These are phyloP conservation scores for Zoanthus solanderi DNA, from an alignment of 92 coral and sea anemone species.

Conservation along the genomic window DNA sequence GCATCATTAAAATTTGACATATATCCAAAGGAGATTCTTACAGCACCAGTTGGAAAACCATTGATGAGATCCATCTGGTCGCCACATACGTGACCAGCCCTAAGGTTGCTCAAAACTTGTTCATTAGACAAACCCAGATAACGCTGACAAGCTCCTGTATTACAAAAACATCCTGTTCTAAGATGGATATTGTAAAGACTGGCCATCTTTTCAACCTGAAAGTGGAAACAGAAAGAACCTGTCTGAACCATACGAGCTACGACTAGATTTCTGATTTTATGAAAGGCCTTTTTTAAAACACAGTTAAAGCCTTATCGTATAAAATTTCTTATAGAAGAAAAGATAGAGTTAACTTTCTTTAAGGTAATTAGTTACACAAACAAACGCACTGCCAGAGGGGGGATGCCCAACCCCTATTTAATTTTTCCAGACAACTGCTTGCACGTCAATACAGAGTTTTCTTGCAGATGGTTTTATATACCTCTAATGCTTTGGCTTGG, in stretches of 20 bases:
- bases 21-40: conserved; percentile 98
- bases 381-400: no score
- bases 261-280: no score
- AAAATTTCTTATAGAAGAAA: no score
- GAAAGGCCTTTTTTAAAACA: no score
- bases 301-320: no score
- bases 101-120: conserved; percentile 74
- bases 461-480: no score
- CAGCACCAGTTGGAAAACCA: conserved; percentile 95
- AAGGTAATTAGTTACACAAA: no score
- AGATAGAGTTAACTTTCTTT: no score
- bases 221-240: neutral
- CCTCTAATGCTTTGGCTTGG: no score
- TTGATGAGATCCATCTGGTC: conserved; percentile 89
- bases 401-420: no score
- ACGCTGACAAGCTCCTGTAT: conserved; percentile 92
- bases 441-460: no score
- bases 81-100: conserved; percentile 98
- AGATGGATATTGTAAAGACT: conserved; percentile 86
- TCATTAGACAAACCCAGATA: conserved; percentile 76
- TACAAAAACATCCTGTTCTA: conserved; percentile 99
- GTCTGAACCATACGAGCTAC: neutral
- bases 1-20: conserved; percentile 96
- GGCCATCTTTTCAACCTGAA: conserved; percentile 93
- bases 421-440: no score